These are phyloP conservation scores for Todiramphus saurophagus DNA, from an alignment of 2,113 vertebrate species.

Conservation along the genomic window DNA sequence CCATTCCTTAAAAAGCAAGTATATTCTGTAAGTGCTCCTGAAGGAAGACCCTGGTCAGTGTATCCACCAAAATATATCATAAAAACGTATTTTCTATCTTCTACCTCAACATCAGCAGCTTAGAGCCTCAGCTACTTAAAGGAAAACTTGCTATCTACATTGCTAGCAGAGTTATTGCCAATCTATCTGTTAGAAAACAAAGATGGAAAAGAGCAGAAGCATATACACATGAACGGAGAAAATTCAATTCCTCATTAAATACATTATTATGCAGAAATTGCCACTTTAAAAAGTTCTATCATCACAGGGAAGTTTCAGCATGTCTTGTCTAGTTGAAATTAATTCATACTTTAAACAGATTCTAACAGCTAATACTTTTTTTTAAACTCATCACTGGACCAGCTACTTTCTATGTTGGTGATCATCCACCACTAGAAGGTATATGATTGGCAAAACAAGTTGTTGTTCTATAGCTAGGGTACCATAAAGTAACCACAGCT, in stretches of 20 bases:
- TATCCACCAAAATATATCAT: background rate
- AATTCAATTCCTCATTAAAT: constrained; percentile 27
- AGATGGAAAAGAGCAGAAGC: background rate
- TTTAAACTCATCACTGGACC: background rate
- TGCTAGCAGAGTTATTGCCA: background rate
- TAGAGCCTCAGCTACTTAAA: background rate
- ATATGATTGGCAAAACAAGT: background rate
- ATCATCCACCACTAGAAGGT: background rate
- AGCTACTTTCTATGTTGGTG: background rate
- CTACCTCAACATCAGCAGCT: background rate
- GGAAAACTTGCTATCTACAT: background rate
- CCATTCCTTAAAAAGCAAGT: background rate
- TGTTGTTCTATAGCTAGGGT: background rate
- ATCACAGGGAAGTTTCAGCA: background rate
- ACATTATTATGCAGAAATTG: background rate
- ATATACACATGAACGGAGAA: background rate
- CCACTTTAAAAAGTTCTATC: background rate
- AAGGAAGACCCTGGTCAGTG: background rate
- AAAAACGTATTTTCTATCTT: background rate
- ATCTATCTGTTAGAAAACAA: background rate
- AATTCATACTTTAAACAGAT: background rate
- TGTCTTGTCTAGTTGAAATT: background rate
- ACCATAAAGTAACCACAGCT: background rate
- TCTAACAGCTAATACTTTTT: background rate
- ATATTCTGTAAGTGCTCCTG: background rate